Percentiles rank a stretch among this genome's conserved stretches.
These are phyloP conservation scores for Alectoris magna DNA, from an alignment of 2,797 vertebrate species.

Conservation along the genomic window DNA sequence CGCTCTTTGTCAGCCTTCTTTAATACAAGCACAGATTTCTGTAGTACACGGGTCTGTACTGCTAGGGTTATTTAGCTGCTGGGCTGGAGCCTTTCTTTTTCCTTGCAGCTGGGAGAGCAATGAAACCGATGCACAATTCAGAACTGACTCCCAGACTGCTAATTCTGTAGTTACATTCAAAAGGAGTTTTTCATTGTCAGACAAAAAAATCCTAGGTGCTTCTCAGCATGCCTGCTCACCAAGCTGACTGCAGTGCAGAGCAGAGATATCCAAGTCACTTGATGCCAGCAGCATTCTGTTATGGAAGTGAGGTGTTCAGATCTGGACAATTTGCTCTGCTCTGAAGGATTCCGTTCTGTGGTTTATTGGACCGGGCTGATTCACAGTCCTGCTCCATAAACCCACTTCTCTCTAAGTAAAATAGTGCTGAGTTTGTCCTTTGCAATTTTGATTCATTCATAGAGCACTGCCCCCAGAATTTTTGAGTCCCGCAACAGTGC, in stretches of 20 bases:
- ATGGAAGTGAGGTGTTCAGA: not conserved
- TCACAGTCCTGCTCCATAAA: not conserved
- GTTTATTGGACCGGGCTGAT: not conserved
- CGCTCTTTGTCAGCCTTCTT: not conserved
- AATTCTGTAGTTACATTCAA: not conserved
- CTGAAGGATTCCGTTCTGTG: not conserved
- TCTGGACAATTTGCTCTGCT: fast-evolving
- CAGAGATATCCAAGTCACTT: not conserved
- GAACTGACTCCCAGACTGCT: not conserved
- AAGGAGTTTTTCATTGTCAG: not conserved
- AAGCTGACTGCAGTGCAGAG: not conserved
- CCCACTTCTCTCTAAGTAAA: not conserved
- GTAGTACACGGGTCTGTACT: not conserved
- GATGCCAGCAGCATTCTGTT: not conserved
- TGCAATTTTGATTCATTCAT: not conserved
- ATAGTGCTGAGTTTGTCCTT: not conserved
- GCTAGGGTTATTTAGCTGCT: not conserved
- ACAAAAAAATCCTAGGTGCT: not conserved
- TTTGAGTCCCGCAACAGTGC: not conserved
- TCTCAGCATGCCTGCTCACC: fast-evolving
- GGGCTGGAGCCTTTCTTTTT: not conserved
- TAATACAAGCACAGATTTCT: not conserved
- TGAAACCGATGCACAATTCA: not conserved
- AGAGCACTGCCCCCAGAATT: not conserved
- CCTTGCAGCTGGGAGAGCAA: not conserved